Evolutionary conservation across 2,113 vertebrate species (phyloP).

Genomic region (Phylloscopus trochiloides): DNA sequence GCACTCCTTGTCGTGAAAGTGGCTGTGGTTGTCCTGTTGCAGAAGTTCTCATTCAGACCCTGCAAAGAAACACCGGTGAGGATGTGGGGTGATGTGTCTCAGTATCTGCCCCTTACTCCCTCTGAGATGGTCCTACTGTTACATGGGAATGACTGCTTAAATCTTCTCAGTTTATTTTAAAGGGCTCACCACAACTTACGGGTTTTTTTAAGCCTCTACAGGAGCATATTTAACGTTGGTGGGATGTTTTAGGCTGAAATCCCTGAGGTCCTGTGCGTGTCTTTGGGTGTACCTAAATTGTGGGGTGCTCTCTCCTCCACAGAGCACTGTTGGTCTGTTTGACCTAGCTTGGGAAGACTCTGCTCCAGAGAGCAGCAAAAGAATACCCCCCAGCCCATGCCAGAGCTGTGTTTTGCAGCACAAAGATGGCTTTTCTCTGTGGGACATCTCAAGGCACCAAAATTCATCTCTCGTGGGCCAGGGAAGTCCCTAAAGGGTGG

Average conservation of each 20-base stretch:
- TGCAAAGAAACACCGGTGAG: conserved; percentile 83
- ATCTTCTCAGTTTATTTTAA: not conserved
- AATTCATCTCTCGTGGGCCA: not conserved
- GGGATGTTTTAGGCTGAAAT: not conserved
- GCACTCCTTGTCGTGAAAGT: conserved; percentile 77
- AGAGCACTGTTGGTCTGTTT: rapidly evolving
- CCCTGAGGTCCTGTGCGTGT: not conserved
- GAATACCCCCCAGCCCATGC: rapidly evolving
- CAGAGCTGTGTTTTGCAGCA: not conserved
- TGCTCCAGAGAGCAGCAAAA: not conserved
- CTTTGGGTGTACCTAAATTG: not conserved
- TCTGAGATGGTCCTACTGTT: not conserved
- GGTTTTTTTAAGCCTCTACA: not conserved
- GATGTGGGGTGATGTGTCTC: not conserved
- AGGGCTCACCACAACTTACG: not conserved
- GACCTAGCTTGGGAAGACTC: not conserved
- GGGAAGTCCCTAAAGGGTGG: not conserved
- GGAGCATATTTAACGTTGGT: not conserved
- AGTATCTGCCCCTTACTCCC: not conserved
- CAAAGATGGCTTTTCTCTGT: rapidly evolving
- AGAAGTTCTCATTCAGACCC: conserved; percentile 75
- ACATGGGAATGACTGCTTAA: not conserved
- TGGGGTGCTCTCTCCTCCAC: rapidly evolving
- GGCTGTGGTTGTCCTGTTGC: conserved; percentile 69
- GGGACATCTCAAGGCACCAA: not conserved